Evolutionary conservation across 2,113 vertebrate species (phyloP), one percentile per base, ranked within the genome.

Genomic region (Octodon degus): DNA sequence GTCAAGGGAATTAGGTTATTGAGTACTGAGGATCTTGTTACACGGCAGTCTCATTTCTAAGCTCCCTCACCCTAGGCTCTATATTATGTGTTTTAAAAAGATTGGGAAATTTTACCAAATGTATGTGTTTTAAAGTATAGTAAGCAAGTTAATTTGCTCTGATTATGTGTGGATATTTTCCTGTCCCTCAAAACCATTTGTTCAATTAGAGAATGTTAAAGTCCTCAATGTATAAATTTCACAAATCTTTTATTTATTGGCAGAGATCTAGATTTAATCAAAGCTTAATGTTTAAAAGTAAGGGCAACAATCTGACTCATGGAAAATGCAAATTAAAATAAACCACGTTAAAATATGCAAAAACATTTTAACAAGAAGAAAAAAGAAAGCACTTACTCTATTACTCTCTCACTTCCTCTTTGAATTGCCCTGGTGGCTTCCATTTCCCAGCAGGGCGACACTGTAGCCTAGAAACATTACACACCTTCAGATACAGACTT

Each of bases 1-100:
- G 95, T 95, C 92, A 96, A 97, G 67, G 89, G 92, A 93, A 92
- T 97, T 93, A 95, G 94, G 92, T 97, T 93, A 93, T 84, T 92
- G 93, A 96, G 70, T 76, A 60, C 77, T 1, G 30, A 95, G 63
- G 92, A 63, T 97, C 92, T 95, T 67, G 93, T 96, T 97, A 97
- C 95, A 94, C 89, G 92, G 77, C 74, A 86, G 85, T 82, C 85
- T 90, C 86, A 63, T 92, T 90, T 89, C 86, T 86, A 96, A 96
- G 37, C 81, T 32, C 24, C 90, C 88, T 90, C 89, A 90, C 81
- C 85, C 83, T 37, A n/a, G 76, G 85, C 58, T 67, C 77, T 90
- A 34, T n/a, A 83, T 84, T 74, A 83, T 47, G 32, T 88, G 47
- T 77, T 93, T 95, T 93, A 91, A 88, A 96, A 97, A 91, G 72